These are phyloP conservation scores for Nephrocerus scutellatus DNA, from an alignment of 2,888 invertebrate species.

Conservation along the genomic window DNA sequence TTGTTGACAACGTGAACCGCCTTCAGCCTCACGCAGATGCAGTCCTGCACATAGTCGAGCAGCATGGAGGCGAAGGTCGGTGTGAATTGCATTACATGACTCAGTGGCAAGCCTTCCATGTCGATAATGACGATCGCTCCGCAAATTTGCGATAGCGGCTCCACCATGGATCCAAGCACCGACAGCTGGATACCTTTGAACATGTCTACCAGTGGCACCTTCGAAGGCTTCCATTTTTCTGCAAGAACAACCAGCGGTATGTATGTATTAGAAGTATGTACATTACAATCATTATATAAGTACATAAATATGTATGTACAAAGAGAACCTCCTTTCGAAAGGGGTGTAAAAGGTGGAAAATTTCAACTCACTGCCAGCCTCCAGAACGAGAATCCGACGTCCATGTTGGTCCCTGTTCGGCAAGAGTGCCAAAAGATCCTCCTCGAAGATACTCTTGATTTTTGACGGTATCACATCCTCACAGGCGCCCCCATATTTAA, in stretches of 20 bases:
- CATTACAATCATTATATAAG: neutral
- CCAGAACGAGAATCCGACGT: constrained; percentile 60
- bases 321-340: neutral
- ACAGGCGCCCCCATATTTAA: constrained; percentile 57
- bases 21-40: constrained; percentile 74
- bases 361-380: constrained; percentile 59
- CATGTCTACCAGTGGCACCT: constrained; percentile 58
- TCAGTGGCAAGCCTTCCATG: constrained; percentile 65
- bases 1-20: constrained; percentile 85
- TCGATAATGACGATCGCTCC: constrained; percentile 70
- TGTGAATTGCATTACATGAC: constrained; percentile 69
- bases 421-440: constrained; percentile 61
- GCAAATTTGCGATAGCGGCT: constrained; percentile 69
- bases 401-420: constrained; percentile 63
- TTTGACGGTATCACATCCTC: constrained; percentile 56
- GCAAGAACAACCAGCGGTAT: constrained; percentile 25
- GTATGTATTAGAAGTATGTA: neutral
- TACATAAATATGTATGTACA: neutral
- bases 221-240: constrained; percentile 71
- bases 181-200: constrained; percentile 64
- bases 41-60: constrained; percentile 70
- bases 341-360: neutral
- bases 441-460: constrained; percentile 57
- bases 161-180: constrained; percentile 68
- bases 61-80: constrained; percentile 68